Evolutionary conservation across 92 coral and sea anemone genomes (phyloP), one percentile per base, ranked within the genome.

Genomic region (Siderastrea radians): DNA sequence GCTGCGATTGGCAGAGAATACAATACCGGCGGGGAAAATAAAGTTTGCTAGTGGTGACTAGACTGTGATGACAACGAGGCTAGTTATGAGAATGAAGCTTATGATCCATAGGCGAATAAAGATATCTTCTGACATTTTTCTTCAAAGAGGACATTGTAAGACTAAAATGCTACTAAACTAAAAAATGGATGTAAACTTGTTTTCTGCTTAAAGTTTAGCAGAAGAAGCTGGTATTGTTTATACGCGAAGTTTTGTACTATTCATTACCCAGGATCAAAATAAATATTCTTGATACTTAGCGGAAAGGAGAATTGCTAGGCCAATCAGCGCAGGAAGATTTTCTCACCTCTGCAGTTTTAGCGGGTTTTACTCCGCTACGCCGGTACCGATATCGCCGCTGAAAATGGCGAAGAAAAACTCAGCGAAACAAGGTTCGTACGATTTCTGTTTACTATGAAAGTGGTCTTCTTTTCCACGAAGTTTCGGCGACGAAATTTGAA

Each of bases 301-400:
- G 46, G 63, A 63, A 51, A 77, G 84, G 89, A 85, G 89, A 85
- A 66, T 85, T 85, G 58, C 64, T 15, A 7, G 43, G 43, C 55
- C 81, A 84, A 84, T 84, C 82, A 84, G 46, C 49, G 49, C 44
- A 73, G 63, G 63, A 62, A 59, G 82, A 49, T 72, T 80, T 4
- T 82, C 46, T 46, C 50, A 49, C 58, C 80, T 83, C 57, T 19
- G 87, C 80, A 72, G 49, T 17, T 58, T 60, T 7, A 72, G 74
- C 61, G 72, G 72, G 81, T 49, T 65, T 53, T 51, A 19, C 60
- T 52, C 68, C 54, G 68, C 54, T 53, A 53, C 49, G 8, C 80
- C 89, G 89, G 89, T 58, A 76, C 67, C 58, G 89, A 85, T 10
- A 85, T 76, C 89, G 65, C 77, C 68, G 77, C 15, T 38, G 59